phyloP scores from a whole-genome alignment of 2,797 vertebrate species.

The Benthosema pterotum region DNA sequence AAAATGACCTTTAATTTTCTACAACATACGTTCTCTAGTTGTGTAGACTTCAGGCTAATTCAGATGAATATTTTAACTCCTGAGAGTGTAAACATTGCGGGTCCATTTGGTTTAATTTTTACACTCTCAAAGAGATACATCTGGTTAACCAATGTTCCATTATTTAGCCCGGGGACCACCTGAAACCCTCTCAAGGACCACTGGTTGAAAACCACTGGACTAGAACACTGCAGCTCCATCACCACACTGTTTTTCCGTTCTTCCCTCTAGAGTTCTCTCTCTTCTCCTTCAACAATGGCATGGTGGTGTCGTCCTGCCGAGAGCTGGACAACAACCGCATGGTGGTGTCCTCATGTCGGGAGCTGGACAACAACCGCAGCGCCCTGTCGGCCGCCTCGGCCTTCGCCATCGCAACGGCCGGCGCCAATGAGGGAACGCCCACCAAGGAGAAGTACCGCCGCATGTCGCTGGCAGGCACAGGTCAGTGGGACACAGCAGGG shows the following conservation, averaged over 20 bases:
- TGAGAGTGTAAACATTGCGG: too few species aligned
- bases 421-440: constrained; percentile 94
- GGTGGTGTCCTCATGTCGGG: constrained; percentile 92
- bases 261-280: constrained; percentile 86
- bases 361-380: constrained; percentile 86
- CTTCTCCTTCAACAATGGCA: constrained; percentile 94
- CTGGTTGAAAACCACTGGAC: too few species aligned
- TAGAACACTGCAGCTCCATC: background rate
- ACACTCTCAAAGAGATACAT: too few species aligned
- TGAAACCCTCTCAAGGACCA: too few species aligned
- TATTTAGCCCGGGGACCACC: too few species aligned
- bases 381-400: constrained; percentile 92
- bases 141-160: too few species aligned
- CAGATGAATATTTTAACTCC: too few species aligned
- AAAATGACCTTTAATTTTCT: too few species aligned
- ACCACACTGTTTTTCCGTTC: too few species aligned
- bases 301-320: constrained; percentile 90
- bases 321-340: constrained; percentile 87
- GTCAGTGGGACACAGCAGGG: constrained; percentile 64
- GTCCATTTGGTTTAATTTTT: too few species aligned
- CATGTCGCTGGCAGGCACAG: constrained; percentile 92
- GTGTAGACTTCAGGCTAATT: too few species aligned
- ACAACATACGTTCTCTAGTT: too few species aligned
- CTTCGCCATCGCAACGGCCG: constrained; percentile 95
- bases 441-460: constrained; percentile 95